Base-by-base conservation (phyloP, 2,888 invertebrate genomes). In the Bruchidius siliquastri region DNA sequence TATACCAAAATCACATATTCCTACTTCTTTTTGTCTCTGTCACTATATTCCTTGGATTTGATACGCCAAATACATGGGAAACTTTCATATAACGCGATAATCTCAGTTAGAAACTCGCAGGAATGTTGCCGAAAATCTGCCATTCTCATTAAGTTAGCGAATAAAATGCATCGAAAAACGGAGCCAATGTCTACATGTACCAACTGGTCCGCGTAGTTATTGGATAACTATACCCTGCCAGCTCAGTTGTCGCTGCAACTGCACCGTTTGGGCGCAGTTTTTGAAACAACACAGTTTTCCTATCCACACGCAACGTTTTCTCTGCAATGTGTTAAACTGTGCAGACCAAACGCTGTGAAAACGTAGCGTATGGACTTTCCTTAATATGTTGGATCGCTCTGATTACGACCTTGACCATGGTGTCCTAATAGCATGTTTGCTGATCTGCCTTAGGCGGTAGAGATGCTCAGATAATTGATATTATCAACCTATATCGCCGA, bases 241-340 rank as follows among this genome's bases (percentile, higher is more conserved):
- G 70, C 70, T 22, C 22, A 70, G 70, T 70, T 22, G 20, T 70
- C 22, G 70, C 70, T 70, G 70, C 70, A 70, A 22, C 70, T 70
- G 49, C 32, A 71, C 71, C 71, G 71, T 32, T 26, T 71, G 0
- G 18, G 71, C 71, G 71, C 21, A 6, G 71, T 6, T n/a, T 20
- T 30, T 20, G 32, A 71, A 71, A 71, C 20, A 13, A 49, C 71
- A 20, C 71, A 71, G n/a, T 49, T 71, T 71, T 71, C 71, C 30
- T n/a, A 49, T 49, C 71, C 20, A 71, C 32, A 71, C 49, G 32
- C 71, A 49, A 71, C 32, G 71, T 71, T 6, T 71, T 71, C 18
- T 49, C 49, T 49, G 49, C 49, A 49, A 49, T 18, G 49, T 30
- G 30, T 30, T 30, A 8, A 30, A 30, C 30, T 30, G 30, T 49